Base-by-base conservation (phyloP, 2,113 vertebrate genomes). In the Cephalopholis sonnerati region DNA sequence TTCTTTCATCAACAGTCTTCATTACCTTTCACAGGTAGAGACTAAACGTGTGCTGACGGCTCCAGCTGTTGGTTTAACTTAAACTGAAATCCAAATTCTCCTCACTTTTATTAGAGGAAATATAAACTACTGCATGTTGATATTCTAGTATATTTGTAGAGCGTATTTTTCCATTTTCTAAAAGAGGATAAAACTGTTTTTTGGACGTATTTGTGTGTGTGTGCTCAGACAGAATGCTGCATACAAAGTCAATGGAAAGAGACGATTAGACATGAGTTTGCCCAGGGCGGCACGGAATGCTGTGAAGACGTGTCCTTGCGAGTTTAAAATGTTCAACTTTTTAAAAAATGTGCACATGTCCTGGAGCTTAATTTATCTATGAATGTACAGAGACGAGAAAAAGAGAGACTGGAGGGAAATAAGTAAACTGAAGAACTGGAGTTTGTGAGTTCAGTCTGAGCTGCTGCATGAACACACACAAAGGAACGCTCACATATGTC, bases 1-100 rank as follows among this genome's bases (percentile, higher is more conserved):
- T 71, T 81, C 55, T 75, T 71, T 88, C 79, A 84, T 91, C 77
- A 69, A 59, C n/a, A 36, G 5, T 17, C 59, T 29, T 85, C 41
- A 73, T 81, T 50, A 71, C 50, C 18, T 73, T 77, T 76, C 73
- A 59, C 85, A 68, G 73, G 61, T 74, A 57, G 46, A 73, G 12
- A 48, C 61, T 36, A 32, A 51, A 59, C 11, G 22, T 55, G 44
- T 46, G 74, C 41, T 2, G 10, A 5, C 46, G 13, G n/a, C 36
- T 74, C 71, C 59, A 70, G 63, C 66, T 74, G 57, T 61, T 79
- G 22, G 16, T 57, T 16, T 8, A 29, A 81, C 25, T 71, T 53
- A 12, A 86, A 54, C n/a, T 59, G 27, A 62, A 20, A 32, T 16
- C 44, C 1, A 12, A 48, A 57, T 55, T 53, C 25, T 61, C 44